These are phyloP conservation scores for Mizuhopecten yessoensis DNA, from an alignment of 1,140 invertebrate genomes.

Conservation along the genomic window DNA sequence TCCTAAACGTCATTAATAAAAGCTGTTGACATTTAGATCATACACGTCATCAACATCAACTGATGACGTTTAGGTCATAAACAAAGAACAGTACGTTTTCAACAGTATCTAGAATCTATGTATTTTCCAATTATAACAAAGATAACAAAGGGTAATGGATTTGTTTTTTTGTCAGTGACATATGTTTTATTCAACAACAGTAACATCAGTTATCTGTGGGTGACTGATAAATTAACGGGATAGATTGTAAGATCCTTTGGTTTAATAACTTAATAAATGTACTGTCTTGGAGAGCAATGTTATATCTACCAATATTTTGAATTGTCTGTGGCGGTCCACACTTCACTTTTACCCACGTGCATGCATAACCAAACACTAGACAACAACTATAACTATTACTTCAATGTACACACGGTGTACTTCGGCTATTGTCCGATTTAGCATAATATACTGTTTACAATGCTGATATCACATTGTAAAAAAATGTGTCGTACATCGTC, in stretches of 20 bases:
- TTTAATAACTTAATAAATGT: background rate
- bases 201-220: background rate
- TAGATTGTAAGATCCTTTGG: background rate
- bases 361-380: background rate
- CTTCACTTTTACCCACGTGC: background rate
- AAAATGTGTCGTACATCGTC: no score
- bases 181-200: conserved; percentile 35
- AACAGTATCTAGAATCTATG: background rate
- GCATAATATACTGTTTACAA: no score
- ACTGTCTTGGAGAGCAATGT: background rate
- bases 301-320: background rate
- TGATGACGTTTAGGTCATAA: background rate
- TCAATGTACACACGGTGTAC: no score
- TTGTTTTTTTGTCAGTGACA: background rate
- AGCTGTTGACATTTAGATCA: background rate
- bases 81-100: background rate
- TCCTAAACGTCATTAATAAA: background rate
- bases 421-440: no score
- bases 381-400: no score
- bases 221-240: background rate
- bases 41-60: background rate
- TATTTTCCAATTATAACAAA: background rate
- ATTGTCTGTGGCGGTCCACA: background rate
- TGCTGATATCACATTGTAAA: no score
- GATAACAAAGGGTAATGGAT: background rate